Evolutionary conservation across 2,888 invertebrate species (phyloP), one percentile per base, ranked within the genome.

Genomic region (Podotricha telesiphe): DNA sequence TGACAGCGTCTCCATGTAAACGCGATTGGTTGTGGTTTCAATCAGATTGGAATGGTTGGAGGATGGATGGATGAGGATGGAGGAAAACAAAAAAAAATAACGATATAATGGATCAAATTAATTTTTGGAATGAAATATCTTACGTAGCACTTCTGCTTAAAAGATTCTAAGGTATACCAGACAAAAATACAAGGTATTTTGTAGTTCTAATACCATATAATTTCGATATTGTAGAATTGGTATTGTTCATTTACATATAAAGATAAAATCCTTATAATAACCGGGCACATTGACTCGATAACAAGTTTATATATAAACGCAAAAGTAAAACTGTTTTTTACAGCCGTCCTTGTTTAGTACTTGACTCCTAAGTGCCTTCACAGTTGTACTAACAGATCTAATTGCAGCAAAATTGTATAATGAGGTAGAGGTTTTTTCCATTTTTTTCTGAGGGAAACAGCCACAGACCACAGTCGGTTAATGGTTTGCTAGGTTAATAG

Each of bases 401-500:
- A 67, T 59, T 67, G 37, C 45, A 10, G 20, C 20, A 28, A 61
- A 62, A 62, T 67, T 45, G 50, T 28, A 53, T 67, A 61, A 53
- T 53, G 55, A 48, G 1, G 7, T n/a, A 11, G 15, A 19, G 53
- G 34, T n/a, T 48, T 68, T 66, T 69, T 65, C 13, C 42, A 50
- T 64, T 58, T 66, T 67, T 67, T 53, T 67, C 10, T 64, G 10
- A 22, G 48, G 45, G 45, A 48, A 50, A 66, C 20, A 28, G 28
- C 51, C 66, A 40, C 64, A 40, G 73, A 73, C 74, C 70, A 65
- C 74, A 71, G 59, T 53, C 62, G 65, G 65, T 71, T 69, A 63
- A 70, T 71, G 64, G 55, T 67, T 72, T 61, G 73, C 67, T 70
- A 72, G 74, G 75, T 74, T 75, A 76, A 75, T 74, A 72, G 72